A percentile compares a stretch with the other conserved stretches of the same genome.
Conservation (phyloP, 2,113 vertebrate genomes). For the Mirza zaza region DNA sequence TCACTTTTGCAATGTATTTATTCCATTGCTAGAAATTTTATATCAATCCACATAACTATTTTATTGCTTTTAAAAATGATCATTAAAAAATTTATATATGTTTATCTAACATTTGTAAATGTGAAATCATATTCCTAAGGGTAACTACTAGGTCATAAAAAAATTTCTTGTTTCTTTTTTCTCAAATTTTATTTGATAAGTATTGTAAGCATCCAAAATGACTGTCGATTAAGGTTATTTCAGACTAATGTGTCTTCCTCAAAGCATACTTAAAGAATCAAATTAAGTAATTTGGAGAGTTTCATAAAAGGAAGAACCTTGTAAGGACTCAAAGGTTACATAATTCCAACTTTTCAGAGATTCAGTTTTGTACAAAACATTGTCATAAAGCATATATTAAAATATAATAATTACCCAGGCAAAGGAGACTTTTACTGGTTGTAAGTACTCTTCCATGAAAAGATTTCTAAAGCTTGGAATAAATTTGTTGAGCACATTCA, state of each 20-base stretch:
- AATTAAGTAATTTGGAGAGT: background rate
- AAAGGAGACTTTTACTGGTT: background rate
- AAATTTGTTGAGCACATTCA: background rate
- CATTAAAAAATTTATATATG: background rate
- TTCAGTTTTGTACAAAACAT: background rate
- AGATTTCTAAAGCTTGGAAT: background rate
- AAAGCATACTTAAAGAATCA: background rate
- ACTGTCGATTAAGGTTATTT: background rate
- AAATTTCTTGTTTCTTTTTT: background rate
- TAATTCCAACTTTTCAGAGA: background rate
- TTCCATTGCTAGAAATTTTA: background rate
- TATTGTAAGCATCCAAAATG: background rate
- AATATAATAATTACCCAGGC: background rate
- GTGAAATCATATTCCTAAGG: conserved; percentile 2
- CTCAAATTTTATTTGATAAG: background rate
- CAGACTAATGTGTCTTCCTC: background rate
- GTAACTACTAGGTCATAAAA: background rate
- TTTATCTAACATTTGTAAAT: background rate
- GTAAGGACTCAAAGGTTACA: background rate
- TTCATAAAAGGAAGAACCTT: background rate
- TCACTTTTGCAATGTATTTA: background rate
- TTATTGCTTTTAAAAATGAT: conserved; percentile 37
- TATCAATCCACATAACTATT: background rate
- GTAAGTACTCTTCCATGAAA: background rate
- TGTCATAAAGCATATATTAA: background rate